Conservation (phyloP, 1,140 invertebrate genomes). For the Mamestra configurata region DNA sequence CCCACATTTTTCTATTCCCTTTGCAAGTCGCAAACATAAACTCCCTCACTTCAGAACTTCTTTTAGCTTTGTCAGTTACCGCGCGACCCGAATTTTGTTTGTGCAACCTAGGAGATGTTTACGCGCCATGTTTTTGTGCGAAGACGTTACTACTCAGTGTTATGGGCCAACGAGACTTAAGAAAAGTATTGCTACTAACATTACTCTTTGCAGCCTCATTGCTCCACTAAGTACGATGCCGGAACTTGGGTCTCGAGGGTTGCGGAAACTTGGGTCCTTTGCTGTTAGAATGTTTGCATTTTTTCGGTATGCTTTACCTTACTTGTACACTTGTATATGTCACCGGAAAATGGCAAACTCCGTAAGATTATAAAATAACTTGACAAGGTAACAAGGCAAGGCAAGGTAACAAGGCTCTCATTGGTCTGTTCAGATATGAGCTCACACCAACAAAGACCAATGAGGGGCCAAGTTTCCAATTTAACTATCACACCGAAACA, state of each 20-base stretch:
- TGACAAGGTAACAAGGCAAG: too few relatives aligned
- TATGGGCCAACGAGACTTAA: conserved; percentile 17
- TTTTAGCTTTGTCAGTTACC: conserved; percentile 32
- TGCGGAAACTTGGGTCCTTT: neutral
- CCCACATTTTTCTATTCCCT: conserved; percentile 2
- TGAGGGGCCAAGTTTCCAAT: too few relatives aligned
- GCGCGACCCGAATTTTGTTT: conserved; percentile 51
- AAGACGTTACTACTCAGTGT: conserved; percentile 26
- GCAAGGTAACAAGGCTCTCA: too few relatives aligned
- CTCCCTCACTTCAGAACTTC: conserved; percentile 1
- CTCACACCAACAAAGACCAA: too few relatives aligned
- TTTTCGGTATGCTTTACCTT: neutral
- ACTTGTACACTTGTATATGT: too few relatives aligned
- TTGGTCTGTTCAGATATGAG: too few relatives aligned
- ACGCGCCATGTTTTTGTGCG: conserved; percentile 22
- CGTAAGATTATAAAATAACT: too few relatives aligned
- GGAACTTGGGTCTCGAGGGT: neutral
- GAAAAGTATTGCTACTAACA: conserved; percentile 24
- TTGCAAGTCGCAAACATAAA: conserved; percentile 5
- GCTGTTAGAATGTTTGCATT: neutral
- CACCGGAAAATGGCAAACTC: too few relatives aligned
- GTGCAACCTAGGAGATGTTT: conserved; percentile 26
- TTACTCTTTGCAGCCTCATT: conserved; percentile 16
- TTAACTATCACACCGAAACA: too few relatives aligned
- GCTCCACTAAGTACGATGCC: neutral